Base-by-base conservation (phyloP, 2,797 vertebrate species). In the Enteromius paludinosus region DNA sequence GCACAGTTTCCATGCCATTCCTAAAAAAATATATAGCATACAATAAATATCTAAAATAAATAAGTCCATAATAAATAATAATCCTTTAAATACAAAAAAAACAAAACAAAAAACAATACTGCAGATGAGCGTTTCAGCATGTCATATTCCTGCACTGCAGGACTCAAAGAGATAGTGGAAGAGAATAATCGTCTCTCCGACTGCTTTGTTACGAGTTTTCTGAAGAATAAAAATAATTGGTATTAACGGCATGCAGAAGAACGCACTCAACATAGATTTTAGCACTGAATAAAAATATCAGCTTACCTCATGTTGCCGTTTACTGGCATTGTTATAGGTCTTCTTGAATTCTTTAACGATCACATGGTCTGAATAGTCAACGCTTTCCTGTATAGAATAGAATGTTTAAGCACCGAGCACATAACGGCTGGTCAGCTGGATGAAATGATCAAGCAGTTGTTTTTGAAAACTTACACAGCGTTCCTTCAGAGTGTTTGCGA, bases 181-280 rank as follows among this genome's bases (percentile, higher is more conserved):
- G 14, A 96, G 92, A 81, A 95, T 92, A 87, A 94, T 88, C 47
- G 95, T 82, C 70, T 96, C 96, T 70, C 95, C 94, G 0, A 96
- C 85, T 11, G 90, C 95, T 92, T 96, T 97, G 87, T 89, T 95
- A 75, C 91, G 88, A 61, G 93, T 95, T 18, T 94, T 77, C 96
- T 96, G 88, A 78, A 91, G 90, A 86, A 89, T 35, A 89, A 64
- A 71, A 28, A 25, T 82, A 86, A 33, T 3, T 1, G 74, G 49
- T 49, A 83, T 82, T 49, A 81, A 28, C 28, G 3, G 4, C 18
- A 43, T 43, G 45, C 38, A 81, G 25, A 71, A 7, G 7, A 54
- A 28, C 20, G 8, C 43, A 43, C 33, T 4, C 10, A 20, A 10
- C 5, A 38, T 0, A 3, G 11, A 68, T 43, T 43, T 33, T 59